Evolutionary conservation across 2,888 invertebrate species (phyloP).

Genomic region (Diachrysia chrysitis): DNA sequence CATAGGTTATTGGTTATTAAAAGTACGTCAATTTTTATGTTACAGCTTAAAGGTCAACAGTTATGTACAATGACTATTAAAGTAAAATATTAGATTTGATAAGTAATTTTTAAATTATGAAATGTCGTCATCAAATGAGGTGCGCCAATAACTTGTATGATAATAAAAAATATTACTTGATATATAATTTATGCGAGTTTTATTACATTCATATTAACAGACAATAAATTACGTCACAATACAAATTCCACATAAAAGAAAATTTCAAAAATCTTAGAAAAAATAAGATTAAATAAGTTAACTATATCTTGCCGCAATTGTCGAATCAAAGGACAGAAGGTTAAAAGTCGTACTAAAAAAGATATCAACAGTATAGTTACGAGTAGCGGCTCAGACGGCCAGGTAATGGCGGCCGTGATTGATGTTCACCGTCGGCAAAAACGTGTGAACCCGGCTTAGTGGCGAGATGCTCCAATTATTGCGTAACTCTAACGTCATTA

Average conservation of each 20-base stretch:
- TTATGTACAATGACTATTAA: background rate
- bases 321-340: conserved; percentile 42
- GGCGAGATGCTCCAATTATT: conserved; percentile 66
- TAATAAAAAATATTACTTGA: background rate
- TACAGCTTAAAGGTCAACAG: background rate
- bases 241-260: background rate
- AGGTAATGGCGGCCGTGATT: conserved; percentile 60
- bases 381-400: conserved; percentile 55
- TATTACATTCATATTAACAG: background rate
- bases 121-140: background rate
- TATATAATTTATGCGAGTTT: conserved; percentile 1
- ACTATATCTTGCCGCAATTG: conserved; percentile 29
- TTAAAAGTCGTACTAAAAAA: conserved; percentile 51
- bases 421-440: conserved; percentile 66
- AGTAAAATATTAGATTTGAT: background rate
- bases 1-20: background rate
- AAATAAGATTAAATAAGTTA: conserved; percentile 1
- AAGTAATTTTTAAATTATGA: background rate
- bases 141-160: background rate
- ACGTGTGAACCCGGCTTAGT: conserved; percentile 65
- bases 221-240: background rate
- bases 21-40: background rate
- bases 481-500: conserved; percentile 60
- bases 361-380: conserved; percentile 57
- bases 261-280: conserved; percentile 24